Evolutionary conservation across 2,113 vertebrate genomes (phyloP), one percentile per base, ranked within the genome.

Genomic region (Malurus elegans): DNA sequence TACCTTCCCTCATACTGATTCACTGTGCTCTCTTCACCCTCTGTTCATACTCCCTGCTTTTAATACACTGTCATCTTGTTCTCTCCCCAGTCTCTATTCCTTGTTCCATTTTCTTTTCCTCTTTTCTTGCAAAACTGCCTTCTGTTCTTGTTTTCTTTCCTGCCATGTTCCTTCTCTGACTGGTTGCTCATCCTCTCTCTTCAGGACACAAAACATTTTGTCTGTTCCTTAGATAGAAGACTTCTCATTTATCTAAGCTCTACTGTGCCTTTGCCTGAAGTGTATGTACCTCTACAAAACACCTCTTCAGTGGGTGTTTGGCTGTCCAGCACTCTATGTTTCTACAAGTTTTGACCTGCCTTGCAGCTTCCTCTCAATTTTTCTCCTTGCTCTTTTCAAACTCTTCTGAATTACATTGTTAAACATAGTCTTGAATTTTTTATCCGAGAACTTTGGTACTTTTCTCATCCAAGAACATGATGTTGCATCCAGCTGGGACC

Each of bases 231-330:
- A 62, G 31, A 21, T 17, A 71, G 51, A 64, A 62, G 50, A 13
- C 1, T 26, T 44, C 14, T 53, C 31, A 1, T 0, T 36, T 71
- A 36, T 62, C 42, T 13, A 48, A 42, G 18, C 32, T 71, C 34
- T 44, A 8, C 24, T 88, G 36, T 81, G 20, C 32, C 19, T 79
- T 50, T 15, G 3, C 16, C 19, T 74, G 45, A 44, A 60, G 8
- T 10, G 6, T 6, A 9, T 12, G 11, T 32, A 58, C 15, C 44
- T 70, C 38, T 28, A 9, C 50, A 57, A 72, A 60, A 26, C 2
- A 34, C 4, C 23, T 65, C 9, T 90, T 70, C 36, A 57, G 1
- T 19, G 14, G 17, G 13, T 0, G 0, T 74, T 74, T 66, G 21
- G 11, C 51, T 58, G 38, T 29, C 12, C 32, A 45, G 28, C 31